Conservation (phyloP, 2,888 invertebrate genomes). For the Osmoderma eremita region DNA sequence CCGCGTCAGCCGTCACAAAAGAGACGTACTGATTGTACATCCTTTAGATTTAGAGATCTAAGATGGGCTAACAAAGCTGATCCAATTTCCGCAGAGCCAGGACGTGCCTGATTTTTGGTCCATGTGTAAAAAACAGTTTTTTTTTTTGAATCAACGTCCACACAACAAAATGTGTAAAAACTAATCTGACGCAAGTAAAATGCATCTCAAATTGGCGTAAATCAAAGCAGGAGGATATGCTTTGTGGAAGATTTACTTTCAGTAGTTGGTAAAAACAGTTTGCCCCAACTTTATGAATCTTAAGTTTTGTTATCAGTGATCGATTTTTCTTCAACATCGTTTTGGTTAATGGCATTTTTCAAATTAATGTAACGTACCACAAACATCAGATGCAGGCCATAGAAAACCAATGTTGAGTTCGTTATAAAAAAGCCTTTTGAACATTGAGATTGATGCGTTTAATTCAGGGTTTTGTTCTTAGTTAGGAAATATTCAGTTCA, state of each 20-base stretch:
- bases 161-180: conserved; percentile 35
- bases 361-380: conserved; percentile 13
- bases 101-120: conserved; percentile 37
- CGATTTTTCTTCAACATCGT: conserved; percentile 7
- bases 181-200: conserved; percentile 39
- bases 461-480: background rate
- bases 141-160: conserved; percentile 31
- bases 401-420: conserved; percentile 37
- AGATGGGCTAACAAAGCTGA: conserved; percentile 39
- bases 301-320: conserved; percentile 13
- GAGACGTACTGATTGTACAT: conserved; percentile 26
- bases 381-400: conserved; percentile 7
- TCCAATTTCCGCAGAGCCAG: conserved; percentile 38
- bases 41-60: conserved; percentile 32
- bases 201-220: conserved; percentile 35
- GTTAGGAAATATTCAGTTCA: too few species aligned
- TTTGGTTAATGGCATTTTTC: conserved; percentile 31
- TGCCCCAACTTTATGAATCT: conserved; percentile 21
- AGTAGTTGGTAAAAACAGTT: conserved; percentile 20
- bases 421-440: conserved; percentile 32
- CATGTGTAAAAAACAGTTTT: conserved; percentile 45
- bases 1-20: conserved; percentile 33
- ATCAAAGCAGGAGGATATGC: conserved; percentile 35
- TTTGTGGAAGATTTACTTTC: conserved; percentile 25
- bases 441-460: conserved; percentile 18